Base-by-base conservation (phyloP, 2,888 invertebrate species). In the Buathra laborator region DNA sequence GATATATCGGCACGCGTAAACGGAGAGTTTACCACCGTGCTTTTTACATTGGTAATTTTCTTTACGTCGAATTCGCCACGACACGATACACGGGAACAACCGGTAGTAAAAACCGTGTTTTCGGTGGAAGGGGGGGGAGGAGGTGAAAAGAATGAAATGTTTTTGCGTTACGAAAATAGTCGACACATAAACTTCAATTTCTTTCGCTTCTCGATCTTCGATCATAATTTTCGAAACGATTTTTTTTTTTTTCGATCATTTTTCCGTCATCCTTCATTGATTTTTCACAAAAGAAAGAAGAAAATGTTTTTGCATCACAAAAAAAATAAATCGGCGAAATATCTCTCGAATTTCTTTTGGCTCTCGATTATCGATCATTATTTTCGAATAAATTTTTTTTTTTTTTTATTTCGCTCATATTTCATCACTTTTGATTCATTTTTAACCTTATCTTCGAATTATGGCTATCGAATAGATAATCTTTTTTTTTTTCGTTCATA, bases 11-110 rank as follows among this genome's bases (percentile, higher is more conserved):
- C 64, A 64, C 64, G 46, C 51, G 64, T 24, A 37, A 37, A 37
- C 64, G 19, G 10, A n/a, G 51, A 62, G 16, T 62, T 9, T 46
- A n/a, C 37, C 14, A 46, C 81, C 29, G 66, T 67, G 51, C 16
- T 43, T 87, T 87, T 89, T 89, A 88, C 90, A 91, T 90, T 88
- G 82, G 90, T 89, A 90, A 90, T 90, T 85, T 84, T 80, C 86
- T 89, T 90, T 87, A 86, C 86, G 81, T 78, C 75, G 85, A 86
- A 88, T 87, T 86, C 68, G 71, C 32, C 44, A 24, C 44, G n/a
- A 68, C 56, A 70, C 16, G 16, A 14, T 29, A 1, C 43, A 56
- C 56, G 24, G 19, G 3, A 2, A 6, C 19, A 16, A 19, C 46
- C 44, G 37, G 6, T 46, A 9, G 44, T 44, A 24, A 16, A 37